These are phyloP conservation scores for Dromaius novaehollandiae DNA, from an alignment of 2,113 vertebrate species.

Conservation along the genomic window DNA sequence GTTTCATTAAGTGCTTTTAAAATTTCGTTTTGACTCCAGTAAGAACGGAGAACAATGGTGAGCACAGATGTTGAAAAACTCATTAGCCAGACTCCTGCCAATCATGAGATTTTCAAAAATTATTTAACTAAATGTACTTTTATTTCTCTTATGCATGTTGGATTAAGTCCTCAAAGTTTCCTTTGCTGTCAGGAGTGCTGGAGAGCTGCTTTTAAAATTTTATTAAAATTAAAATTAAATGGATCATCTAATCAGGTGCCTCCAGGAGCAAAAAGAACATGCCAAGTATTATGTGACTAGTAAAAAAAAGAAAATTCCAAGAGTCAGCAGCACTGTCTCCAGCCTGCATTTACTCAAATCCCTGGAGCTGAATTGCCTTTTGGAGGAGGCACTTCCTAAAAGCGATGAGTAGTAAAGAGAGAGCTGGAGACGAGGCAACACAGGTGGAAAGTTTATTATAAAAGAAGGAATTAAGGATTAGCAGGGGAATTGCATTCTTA, in stretches of 20 bases:
- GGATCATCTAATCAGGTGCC: not conserved
- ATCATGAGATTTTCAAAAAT: not conserved
- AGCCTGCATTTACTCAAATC: not conserved
- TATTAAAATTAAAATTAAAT: slow-evolving; percentile 5
- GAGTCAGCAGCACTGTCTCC: not conserved
- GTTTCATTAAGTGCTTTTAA: not conserved
- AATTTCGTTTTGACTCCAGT: not conserved
- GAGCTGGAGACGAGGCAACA: not conserved
- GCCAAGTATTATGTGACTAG: not conserved
- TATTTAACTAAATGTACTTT: not conserved
- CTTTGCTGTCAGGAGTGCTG: not conserved
- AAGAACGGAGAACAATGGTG: not conserved
- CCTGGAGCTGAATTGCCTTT: not conserved
- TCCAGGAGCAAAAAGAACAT: not conserved
- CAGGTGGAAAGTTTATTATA: not conserved
- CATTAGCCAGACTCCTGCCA: not conserved
- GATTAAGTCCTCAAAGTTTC: not conserved
- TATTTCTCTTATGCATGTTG: not conserved
- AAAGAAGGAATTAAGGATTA: not conserved
- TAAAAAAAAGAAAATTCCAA: not conserved
- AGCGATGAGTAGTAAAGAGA: not conserved
- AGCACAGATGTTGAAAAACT: not conserved
- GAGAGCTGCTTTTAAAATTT: not conserved
- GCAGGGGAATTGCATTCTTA: not conserved
- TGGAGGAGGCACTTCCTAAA: not conserved